Evolutionary conservation across 2,888 invertebrate genomes (phyloP), one percentile per base, ranked within the genome.

Genomic region (Pemphredon lugubris): DNA sequence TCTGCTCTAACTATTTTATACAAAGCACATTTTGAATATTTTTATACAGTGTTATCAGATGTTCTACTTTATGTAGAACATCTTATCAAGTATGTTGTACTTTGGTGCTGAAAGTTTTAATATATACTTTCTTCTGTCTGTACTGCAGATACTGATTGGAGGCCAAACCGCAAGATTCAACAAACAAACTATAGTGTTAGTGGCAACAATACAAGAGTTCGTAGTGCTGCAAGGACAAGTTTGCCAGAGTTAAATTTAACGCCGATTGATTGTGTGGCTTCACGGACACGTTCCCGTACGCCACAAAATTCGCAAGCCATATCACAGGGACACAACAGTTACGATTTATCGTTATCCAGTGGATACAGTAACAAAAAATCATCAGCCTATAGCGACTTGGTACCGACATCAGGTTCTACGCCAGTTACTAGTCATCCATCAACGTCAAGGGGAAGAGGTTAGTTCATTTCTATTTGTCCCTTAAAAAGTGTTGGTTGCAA

Each of bases 361-460:
- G 75, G 82, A 67, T 86, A 85, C 73, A 78, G 60, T 51, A 84
- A 75, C 67, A 84, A 85, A 75, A 87, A 87, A 73, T 51, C 73
- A 16, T 81, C 83, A 13, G 73, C 81, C 7, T 83, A 84, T 58
- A 77, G 74, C 63, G 83, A 82, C 71, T 83, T 82, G 53, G 69
- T 84, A 69, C 71, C 86, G 48, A 72, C 84, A 54, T 78, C 84
- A 9, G 81, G 73, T 59, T 68, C 78, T 50, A 72, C 83, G 23
- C 78, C 86, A 50, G 75, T 86, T 67, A 80, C 87, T 75, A 88
- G 85, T 83, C 86, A 89, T 83, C 88, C 89, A 77, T 88, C 89
- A 21, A 89, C 89, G 57, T 89, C 89, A 11, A 84, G 87, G 79
- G 87, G 87, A 78, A 84, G 88, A 89, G 89, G 89, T 89, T 72